Base-by-base conservation (phyloP, 2,113 vertebrate species). In the Gnathonemus echidnorhynchus region DNA sequence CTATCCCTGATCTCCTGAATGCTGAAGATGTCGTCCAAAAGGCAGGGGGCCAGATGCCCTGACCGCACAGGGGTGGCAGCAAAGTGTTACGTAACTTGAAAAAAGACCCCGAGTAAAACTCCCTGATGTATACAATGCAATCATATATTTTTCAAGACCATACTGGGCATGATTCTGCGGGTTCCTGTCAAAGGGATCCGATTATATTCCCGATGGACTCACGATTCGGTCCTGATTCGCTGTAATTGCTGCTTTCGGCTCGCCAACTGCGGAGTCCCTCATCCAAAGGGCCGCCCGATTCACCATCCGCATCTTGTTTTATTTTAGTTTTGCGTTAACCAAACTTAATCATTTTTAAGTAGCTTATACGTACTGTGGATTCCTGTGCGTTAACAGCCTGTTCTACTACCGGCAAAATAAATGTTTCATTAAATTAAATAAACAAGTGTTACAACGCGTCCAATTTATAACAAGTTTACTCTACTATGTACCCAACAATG, bases 201-300 rank as follows among this genome's bases (percentile, higher is more conserved):
- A 93, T 90, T 94, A 92, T 89, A 88, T 94, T 92, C 91, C 92
- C 92, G 58, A 9, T 92, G 94, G 90, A 92, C 92, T 89, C 93
- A 94, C 95, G 95, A 95, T 95, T 95, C 95, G 92, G 92, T 92
- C 86, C 58, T 90, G 93, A 92, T 92, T 94, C 94, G 93, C 70
- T 42, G 74, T 39, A 39, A 19, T 70, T 70, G 24, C 11, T 70
- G 11, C 24, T 70, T 70, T 13, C 2, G 0, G n/a, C 10, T 31
- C n/a, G 62, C 8, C 62, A 31, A 27, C 15, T 19, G 15, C 35
- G 74, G 66, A 31, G 66, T 74, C 9, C n/a, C n/a, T 74, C 9
- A 15, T 13, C 66, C 9, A 74, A 19, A 8, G 35, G 4, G 15
- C 74, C 17, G 17, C 74, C 74, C 9, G 62, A 31, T 27, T 31